Percentiles rank a stretch among this genome's conserved stretches.
Evolutionary conservation across 1,140 invertebrate genomes (phyloP).

Genomic region (Dendroctonus ponderosae): DNA sequence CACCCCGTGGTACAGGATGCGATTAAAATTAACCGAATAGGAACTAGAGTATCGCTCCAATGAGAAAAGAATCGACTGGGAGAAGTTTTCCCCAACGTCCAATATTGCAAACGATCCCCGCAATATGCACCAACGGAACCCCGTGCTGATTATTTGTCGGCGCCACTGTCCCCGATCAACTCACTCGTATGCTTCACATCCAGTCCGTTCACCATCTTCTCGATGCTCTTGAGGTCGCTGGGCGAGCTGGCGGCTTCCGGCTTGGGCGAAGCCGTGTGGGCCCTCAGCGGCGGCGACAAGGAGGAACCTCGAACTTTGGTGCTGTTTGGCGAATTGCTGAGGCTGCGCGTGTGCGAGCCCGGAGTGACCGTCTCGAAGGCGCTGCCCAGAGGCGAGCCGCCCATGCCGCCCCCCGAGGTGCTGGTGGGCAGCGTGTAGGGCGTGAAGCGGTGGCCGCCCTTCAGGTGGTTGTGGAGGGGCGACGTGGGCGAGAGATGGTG

Average conservation of each 20-base stretch:
- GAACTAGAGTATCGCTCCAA: neutral
- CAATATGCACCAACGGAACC: neutral
- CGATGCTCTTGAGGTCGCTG: conserved; percentile 89
- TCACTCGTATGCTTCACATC: conserved; percentile 63
- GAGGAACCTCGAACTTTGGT: conserved; percentile 52
- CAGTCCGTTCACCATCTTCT: conserved; percentile 94
- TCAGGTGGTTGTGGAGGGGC: conserved; percentile 56
- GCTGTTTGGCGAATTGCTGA: conserved; percentile 63
- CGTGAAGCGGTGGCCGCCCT: conserved; percentile 70
- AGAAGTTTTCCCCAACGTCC: conserved; percentile 5
- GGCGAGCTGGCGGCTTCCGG: conserved; percentile 52
- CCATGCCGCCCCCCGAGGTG: conserved; percentile 44
- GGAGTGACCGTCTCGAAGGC: conserved; percentile 85
- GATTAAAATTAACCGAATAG: no score
- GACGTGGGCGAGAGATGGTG: conserved; percentile 52
- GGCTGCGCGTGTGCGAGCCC: conserved; percentile 61
- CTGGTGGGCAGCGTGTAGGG: conserved; percentile 73
- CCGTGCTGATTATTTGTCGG: conserved; percentile 42
- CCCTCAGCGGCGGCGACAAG: conserved; percentile 55
- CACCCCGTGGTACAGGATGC: no score
- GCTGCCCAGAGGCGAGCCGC: conserved; percentile 64
- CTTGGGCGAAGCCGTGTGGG: conserved; percentile 50
- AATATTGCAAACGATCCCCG: conserved; percentile 30
- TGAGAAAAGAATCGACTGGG: conserved; percentile 6
- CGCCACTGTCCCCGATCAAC: conserved; percentile 34